These are phyloP conservation scores for Peucedramus taeniatus DNA, from an alignment of 2,113 vertebrate species.

Conservation along the genomic window DNA sequence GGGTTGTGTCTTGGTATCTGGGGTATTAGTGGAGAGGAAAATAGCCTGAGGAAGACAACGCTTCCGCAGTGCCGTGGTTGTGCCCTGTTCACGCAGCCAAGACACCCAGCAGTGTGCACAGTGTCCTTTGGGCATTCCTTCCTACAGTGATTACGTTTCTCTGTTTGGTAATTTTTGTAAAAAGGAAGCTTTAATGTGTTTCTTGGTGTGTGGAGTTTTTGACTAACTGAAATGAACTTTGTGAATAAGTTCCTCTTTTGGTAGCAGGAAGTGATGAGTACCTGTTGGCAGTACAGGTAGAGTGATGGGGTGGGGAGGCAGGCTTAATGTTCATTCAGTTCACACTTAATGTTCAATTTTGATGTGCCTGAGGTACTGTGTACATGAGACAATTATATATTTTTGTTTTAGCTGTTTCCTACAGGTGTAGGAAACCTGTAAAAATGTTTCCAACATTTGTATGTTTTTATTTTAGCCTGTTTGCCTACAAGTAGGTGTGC, in stretches of 20 bases:
- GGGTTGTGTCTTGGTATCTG: neutral
- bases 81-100: neutral
- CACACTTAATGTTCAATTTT: neutral
- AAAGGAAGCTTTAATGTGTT: neutral
- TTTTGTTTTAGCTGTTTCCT: constrained; percentile 35
- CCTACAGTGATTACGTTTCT: neutral
- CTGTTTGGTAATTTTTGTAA: neutral
- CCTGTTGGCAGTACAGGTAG: neutral
- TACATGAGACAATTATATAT: neutral
- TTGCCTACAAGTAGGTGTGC: constrained; percentile 1
- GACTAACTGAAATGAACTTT: neutral
- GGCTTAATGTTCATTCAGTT: neutral
- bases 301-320: neutral
- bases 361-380: neutral
- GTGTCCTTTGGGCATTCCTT: neutral
- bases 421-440: no score
- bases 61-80: neutral
- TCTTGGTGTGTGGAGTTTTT: neutral
- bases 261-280: neutral
- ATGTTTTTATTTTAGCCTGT: constrained; percentile 12
- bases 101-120: neutral
- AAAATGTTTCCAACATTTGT: no score
- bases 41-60: neutral
- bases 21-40: neutral
- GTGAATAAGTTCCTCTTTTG: neutral